Evolutionary conservation across 1,140 invertebrate genomes (phyloP), one percentile per base, ranked within the genome.

Genomic region (Brachionus sp.): DNA sequence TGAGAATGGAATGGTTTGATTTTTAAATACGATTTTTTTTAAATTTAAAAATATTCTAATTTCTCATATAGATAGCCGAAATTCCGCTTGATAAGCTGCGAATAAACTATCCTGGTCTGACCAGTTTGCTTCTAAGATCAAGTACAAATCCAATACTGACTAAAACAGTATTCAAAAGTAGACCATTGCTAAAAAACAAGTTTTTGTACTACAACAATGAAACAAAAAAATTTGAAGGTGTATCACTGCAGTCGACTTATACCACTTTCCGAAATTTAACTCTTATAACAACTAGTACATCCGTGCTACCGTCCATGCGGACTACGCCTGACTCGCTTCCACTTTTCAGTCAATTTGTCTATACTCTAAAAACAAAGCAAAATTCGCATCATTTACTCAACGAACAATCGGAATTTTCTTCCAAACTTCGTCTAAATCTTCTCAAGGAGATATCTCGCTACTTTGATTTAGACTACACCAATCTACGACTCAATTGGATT

Each of bases 1-100:
- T 46, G 70, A 75, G 25, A 75, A 75, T 46, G 70, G 70, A 75
- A 75, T 75, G 70, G 70, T 75, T 75, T 75, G 70, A 46, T 35
- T 75, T 75, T 75, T 44, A 7, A 29, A 29, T 29, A 29, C 29
- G 29, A 29, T 12, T 75, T 75, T 75, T 25, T 7, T 46, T 10
- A n/a, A 42, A 75, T 4, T 13, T n/a, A 50, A 75, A 46, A 1
- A 44, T 13, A 46, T 39, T 23, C 44, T 46, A 39, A 37, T 12
- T 46, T 46, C 23, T 75, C 10, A 25, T 5, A 13, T 25, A 75
- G 70, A 44, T 75, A 19, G 39, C 44, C 29, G 70, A 75, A 25
- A 75, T 75, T 75, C 70, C 70, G 25, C 33, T 75, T 12, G 70
- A 75, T 25, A 75, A 75, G 29, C 25, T 75, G 19, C 46, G n/a